Percentiles rank a stretch among this genome's conserved stretches.
Evolutionary conservation across 2,888 invertebrate genomes (phyloP).

Genomic region (Tortrix viridana): DNA sequence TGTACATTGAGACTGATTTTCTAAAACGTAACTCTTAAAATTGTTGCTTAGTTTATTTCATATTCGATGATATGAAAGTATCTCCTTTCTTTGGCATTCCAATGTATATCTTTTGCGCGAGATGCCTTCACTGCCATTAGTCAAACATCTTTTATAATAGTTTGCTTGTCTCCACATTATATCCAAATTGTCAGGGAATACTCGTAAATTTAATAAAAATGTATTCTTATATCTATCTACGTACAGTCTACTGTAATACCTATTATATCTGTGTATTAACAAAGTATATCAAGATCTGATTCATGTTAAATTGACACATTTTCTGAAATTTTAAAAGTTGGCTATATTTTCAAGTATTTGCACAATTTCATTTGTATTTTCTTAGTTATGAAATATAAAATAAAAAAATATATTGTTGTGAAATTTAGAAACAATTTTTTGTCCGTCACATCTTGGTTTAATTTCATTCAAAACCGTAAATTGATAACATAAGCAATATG

Average conservation of each 20-base stretch:
- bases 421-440: too few species aligned
- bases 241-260: conserved; percentile 9
- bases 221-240: conserved; percentile 24
- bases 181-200: conserved; percentile 22
- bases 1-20: conserved; percentile 83
- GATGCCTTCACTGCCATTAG: conserved; percentile 32
- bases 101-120: conserved; percentile 30
- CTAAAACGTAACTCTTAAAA: conserved; percentile 75
- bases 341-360: conserved; percentile 40
- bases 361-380: neutral
- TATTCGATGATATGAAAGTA: conserved; percentile 47
- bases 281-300: too few species aligned
- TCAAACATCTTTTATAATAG: conserved; percentile 8
- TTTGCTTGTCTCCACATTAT: conserved; percentile 25
- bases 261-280: conserved; percentile 3
- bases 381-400: too few species aligned
- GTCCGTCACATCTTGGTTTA: too few species aligned
- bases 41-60: conserved; percentile 54
- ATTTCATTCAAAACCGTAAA: conserved; percentile 34
- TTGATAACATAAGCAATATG: conserved; percentile 51
- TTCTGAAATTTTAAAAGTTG: neutral
- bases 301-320: too few species aligned
- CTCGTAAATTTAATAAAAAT: conserved; percentile 6
- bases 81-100: conserved; percentile 27
- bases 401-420: too few species aligned